Percentiles rank a stretch among this genome's conserved stretches.
phyloP scores from a whole-genome alignment of 2,797 vertebrate genomes.

The Gymnodraco acuticeps region DNA sequence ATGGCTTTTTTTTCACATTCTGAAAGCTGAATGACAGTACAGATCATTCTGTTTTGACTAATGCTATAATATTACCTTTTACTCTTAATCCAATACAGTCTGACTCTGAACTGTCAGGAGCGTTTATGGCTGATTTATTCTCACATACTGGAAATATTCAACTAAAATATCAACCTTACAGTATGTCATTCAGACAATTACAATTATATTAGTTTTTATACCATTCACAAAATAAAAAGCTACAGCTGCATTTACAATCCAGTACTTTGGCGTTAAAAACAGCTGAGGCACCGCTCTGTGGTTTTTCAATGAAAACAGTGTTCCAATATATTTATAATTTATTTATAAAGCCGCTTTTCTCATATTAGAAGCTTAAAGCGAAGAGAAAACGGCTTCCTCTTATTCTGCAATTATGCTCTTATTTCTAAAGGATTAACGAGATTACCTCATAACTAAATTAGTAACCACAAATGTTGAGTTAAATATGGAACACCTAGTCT shows the following conservation, averaged over 20 bases:
- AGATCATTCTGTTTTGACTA: not conserved
- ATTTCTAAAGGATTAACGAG: slow-evolving; percentile 17
- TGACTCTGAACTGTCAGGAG: slow-evolving; percentile 1
- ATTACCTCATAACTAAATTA: slow-evolving; percentile 34
- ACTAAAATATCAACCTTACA: not conserved
- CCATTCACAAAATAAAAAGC: slow-evolving; percentile 2
- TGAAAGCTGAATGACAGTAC: not conserved
- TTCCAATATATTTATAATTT: not conserved
- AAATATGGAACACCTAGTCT: slow-evolving; percentile 6
- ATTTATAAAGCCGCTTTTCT: slow-evolving; percentile 43
- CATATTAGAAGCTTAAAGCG: slow-evolving; percentile 37
- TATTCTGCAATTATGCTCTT: slow-evolving; percentile 38
- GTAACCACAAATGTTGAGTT: slow-evolving; percentile 7
- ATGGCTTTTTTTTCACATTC: no score
- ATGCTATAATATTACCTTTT: not conserved
- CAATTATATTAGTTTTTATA: not conserved
- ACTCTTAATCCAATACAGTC: not conserved
- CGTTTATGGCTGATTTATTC: slow-evolving; percentile 2
- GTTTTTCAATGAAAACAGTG: slow-evolving; percentile 8
- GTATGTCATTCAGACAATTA: not conserved
- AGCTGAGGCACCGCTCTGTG: not conserved
- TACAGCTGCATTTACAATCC: slow-evolving; percentile 1
- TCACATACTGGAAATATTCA: not conserved
- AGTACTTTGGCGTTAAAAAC: not conserved
- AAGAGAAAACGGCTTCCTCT: slow-evolving; percentile 14